Evolutionary conservation across 2,888 invertebrate genomes (phyloP).

Genomic region (Icerya purchasi): DNA sequence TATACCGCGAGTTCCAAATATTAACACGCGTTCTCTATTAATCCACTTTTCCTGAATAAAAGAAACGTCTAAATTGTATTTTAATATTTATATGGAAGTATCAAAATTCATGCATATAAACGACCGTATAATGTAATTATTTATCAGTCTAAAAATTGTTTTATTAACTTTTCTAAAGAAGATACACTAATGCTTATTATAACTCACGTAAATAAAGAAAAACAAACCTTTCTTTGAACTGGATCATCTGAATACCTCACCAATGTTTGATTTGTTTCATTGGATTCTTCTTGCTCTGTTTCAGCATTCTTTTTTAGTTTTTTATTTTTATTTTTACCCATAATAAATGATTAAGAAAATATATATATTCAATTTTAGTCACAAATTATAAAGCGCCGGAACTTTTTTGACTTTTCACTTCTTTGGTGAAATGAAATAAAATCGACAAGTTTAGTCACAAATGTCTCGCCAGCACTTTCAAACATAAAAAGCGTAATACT

Average conservation of each 20-base stretch:
- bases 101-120: too few species aligned
- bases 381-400: neutral
- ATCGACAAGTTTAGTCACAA: too few species aligned
- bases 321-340: neutral
- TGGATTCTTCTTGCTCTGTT: neutral
- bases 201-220: too few species aligned
- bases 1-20: constrained; percentile 88
- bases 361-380: too few species aligned
- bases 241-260: neutral
- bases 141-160: too few species aligned
- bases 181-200: too few species aligned
- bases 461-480: too few species aligned
- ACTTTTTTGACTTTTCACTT: neutral
- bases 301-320: neutral
- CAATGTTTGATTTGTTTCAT: neutral
- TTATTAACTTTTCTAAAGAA: too few species aligned
- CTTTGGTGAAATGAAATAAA: neutral
- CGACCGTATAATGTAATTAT: too few species aligned
- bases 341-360: neutral
- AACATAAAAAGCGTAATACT: too few species aligned
- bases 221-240: neutral
- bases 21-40: constrained; percentile 76
- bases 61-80: constrained; percentile 8
- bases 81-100: too few species aligned
- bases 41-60: constrained; percentile 62